Evolutionary conservation across 2,888 invertebrate species (phyloP).

Genomic region (Drosophila barbarae): DNA sequence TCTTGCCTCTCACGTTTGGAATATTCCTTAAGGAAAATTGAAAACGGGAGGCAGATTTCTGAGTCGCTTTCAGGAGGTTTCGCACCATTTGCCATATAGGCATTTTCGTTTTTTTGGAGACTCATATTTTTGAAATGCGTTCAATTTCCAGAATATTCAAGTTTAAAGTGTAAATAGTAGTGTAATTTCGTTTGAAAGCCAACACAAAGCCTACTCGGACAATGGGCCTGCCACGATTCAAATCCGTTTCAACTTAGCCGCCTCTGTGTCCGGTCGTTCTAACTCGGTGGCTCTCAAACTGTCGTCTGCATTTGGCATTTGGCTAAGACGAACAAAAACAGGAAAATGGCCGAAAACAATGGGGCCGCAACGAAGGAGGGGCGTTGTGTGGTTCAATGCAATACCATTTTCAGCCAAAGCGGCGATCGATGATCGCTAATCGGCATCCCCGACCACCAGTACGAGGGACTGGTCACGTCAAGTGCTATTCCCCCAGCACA

Average conservation of each 20-base stretch:
- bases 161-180: too few species aligned
- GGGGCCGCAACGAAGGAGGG: conserved; percentile 32
- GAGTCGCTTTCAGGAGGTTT: too few species aligned
- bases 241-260: conserved; percentile 62
- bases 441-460: conserved; percentile 7
- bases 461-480: conserved; percentile 36
- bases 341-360: conserved; percentile 35
- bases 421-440: conserved; percentile 33
- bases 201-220: conserved; percentile 23
- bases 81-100: too few species aligned
- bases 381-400: conserved; percentile 36
- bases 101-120: too few species aligned
- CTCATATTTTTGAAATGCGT: too few species aligned
- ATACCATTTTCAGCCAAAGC: conserved; percentile 36
- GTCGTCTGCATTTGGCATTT: conserved; percentile 64
- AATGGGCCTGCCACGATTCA: conserved; percentile 30
- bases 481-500: conserved; percentile 37
- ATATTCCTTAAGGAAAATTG: too few species aligned
- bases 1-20: too few species aligned
- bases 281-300: conserved; percentile 61
- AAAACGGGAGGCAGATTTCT: too few species aligned
- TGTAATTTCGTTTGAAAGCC: background rate
- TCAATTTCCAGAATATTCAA: too few species aligned
- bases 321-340: conserved; percentile 38
- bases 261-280: conserved; percentile 40